Percentiles rank a stretch among this genome's conserved stretches.
phyloP scores from a whole-genome alignment of 2,113 vertebrate species.

The Ursus arctos region DNA sequence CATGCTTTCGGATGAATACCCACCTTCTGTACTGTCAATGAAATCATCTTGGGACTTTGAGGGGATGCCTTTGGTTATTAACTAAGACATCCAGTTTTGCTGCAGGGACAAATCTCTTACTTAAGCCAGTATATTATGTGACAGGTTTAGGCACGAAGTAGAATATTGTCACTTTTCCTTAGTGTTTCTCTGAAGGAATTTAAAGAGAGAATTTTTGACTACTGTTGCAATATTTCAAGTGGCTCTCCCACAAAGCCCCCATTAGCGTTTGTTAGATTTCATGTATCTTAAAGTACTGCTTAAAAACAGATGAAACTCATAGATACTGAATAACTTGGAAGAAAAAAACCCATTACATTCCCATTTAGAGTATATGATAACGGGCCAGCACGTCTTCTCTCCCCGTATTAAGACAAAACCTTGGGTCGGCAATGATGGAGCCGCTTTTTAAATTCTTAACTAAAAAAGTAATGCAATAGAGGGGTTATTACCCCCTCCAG shows the following conservation, averaged over 20 bases:
- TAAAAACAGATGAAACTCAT: background rate
- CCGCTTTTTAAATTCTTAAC: constrained; percentile 17
- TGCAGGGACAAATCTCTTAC: constrained; percentile 32
- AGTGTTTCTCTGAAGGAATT: constrained; percentile 42
- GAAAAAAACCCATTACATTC: background rate
- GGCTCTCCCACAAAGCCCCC: background rate
- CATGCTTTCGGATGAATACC: constrained; percentile 16
- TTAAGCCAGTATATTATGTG: background rate
- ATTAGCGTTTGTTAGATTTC: background rate
- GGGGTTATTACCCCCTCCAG: background rate
- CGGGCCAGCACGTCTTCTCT: background rate
- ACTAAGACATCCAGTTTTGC: constrained; percentile 33
- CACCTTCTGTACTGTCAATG: background rate
- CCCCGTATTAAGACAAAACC: accelerated
- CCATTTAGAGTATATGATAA: background rate
- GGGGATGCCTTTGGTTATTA: background rate
- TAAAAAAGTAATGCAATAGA: background rate
- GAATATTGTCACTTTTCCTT: constrained; percentile 20
- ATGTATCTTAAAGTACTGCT: background rate
- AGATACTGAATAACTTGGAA: background rate
- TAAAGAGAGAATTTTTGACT: constrained; percentile 22
- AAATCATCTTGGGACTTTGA: background rate
- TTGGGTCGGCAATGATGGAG: background rate
- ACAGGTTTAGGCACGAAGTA: constrained; percentile 45
- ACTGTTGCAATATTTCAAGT: background rate